Conservation (phyloP, 2,888 invertebrate genomes). For the Lasioglossum calceatum region DNA sequence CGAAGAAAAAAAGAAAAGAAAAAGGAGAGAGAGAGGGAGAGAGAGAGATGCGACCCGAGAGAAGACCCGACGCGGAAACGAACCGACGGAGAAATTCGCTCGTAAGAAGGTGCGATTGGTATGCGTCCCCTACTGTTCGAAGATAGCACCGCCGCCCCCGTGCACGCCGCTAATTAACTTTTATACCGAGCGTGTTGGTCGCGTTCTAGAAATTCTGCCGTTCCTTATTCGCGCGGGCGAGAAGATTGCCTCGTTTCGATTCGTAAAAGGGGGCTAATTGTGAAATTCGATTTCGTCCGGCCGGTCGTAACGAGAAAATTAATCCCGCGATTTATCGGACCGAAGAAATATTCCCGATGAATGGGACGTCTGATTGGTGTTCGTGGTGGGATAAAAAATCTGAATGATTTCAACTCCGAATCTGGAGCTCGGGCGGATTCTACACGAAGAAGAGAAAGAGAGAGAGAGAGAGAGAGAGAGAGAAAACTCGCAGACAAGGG, state of each 20-base stretch:
- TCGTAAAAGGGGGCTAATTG: constrained; percentile 46
- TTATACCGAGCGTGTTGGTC: constrained; percentile 34
- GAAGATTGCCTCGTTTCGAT: constrained; percentile 28
- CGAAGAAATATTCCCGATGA: constrained; percentile 45
- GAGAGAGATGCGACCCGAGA: background rate
- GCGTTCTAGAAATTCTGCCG: constrained; percentile 41
- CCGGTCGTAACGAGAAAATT: constrained; percentile 42
- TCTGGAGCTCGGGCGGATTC: constrained; percentile 2
- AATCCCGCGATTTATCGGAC: constrained; percentile 35
- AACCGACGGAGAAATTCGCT: constrained; percentile 49
- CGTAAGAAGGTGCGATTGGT: constrained; percentile 59
- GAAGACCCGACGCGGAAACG: constrained; percentile 47
- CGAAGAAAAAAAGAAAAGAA: constrained; percentile 1
- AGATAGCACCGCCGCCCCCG: constrained; percentile 18
- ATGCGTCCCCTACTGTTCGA: constrained; percentile 39
- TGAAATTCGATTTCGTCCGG: constrained; percentile 52
- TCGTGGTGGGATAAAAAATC: background rate
- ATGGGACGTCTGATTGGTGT: background rate
- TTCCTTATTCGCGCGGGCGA: background rate
- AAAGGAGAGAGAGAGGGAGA: background rate
- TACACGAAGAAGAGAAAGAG: background rate
- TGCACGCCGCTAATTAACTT: constrained; percentile 52
- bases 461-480: background rate
- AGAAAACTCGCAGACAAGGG: constrained; percentile 37
- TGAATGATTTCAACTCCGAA: background rate